Evolutionary conservation across 37 sponge, comb jelly and placozoan species (phyloP).

Genomic region (Beroe forskalii): DNA sequence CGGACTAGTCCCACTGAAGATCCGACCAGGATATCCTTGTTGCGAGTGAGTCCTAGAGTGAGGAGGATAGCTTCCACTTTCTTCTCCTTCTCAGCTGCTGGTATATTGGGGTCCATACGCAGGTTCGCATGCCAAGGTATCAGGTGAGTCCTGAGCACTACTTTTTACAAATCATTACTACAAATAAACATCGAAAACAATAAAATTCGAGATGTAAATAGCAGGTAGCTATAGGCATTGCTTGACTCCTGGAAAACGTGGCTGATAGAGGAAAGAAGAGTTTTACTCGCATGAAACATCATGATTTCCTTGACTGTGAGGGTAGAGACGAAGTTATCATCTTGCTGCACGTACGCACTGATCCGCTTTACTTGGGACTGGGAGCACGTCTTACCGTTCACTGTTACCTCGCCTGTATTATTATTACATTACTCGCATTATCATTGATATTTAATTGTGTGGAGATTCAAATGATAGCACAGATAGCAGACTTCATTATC

Average conservation of each 20-base stretch:
- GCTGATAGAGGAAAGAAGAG: no score
- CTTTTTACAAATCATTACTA: no score
- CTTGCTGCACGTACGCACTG: constrained; percentile 73
- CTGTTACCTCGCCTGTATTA: constrained; percentile 25
- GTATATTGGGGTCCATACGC: constrained; percentile 45
- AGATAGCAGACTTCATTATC: no score
- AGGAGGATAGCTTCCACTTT: constrained; percentile 8
- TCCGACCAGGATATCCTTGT: background rate
- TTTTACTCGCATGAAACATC: constrained; percentile 67
- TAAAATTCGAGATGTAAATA: no score
- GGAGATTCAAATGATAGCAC: no score
- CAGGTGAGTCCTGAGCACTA: no score
- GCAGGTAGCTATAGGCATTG: no score
- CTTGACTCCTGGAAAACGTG: no score
- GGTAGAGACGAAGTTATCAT: constrained; percentile 69
- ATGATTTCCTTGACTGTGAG: constrained; percentile 70
- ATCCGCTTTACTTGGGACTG: background rate
- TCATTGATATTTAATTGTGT: no score
- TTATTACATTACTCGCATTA: no score
- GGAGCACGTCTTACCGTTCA: background rate
- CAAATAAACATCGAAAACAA: no score
- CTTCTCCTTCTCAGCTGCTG: background rate
- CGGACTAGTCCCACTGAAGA: background rate
- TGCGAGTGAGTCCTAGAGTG: background rate
- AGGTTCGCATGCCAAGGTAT: constrained; percentile 20